Percentiles rank a stretch among this genome's conserved stretches.
Conservation (phyloP, 1,140 invertebrate genomes). For the Tigriopus japonicus region DNA sequence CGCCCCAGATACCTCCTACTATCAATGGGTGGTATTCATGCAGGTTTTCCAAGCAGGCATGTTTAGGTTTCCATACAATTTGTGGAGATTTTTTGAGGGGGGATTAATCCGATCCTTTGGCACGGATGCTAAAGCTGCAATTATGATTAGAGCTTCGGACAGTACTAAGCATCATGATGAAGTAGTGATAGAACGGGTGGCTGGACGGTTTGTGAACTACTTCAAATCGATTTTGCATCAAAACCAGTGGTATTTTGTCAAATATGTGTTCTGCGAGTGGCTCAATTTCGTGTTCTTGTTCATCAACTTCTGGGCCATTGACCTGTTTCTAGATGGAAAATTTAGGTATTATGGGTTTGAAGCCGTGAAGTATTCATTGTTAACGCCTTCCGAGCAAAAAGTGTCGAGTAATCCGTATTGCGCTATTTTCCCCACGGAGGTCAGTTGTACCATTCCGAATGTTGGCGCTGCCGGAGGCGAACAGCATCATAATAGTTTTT, state of each 20-base stretch:
- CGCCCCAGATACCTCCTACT: conserved; percentile 10
- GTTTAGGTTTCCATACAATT: conserved; percentile 6
- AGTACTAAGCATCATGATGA: not conserved
- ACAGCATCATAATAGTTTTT: conserved; percentile 18
- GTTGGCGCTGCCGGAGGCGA: conserved; percentile 12
- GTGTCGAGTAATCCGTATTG: conserved; percentile 51
- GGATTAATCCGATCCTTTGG: conserved; percentile 9
- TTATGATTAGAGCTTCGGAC: conserved; percentile 2
- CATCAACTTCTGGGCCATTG: conserved; percentile 28
- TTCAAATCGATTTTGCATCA: conserved; percentile 12
- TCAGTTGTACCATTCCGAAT: conserved; percentile 14
- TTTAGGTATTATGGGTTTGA: conserved; percentile 30
- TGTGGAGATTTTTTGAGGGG: conserved; percentile 8
- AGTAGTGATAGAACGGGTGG: conserved; percentile 8
- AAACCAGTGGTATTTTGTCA: conserved; percentile 6
- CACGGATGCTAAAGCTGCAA: conserved; percentile 2
- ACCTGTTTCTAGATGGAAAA: conserved; percentile 27
- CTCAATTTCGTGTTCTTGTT: conserved; percentile 25
- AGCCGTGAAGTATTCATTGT: conserved; percentile 22
- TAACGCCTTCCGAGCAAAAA: conserved; percentile 16
- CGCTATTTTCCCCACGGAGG: conserved; percentile 48
- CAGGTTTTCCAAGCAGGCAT: conserved; percentile 6
- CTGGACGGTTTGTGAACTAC: conserved; percentile 12
- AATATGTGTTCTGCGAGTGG: conserved; percentile 9
- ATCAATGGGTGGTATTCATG: conserved; percentile 12